Evolutionary conservation across 2,797 vertebrate genomes (phyloP).

Genomic region (Microchirus variegatus): DNA sequence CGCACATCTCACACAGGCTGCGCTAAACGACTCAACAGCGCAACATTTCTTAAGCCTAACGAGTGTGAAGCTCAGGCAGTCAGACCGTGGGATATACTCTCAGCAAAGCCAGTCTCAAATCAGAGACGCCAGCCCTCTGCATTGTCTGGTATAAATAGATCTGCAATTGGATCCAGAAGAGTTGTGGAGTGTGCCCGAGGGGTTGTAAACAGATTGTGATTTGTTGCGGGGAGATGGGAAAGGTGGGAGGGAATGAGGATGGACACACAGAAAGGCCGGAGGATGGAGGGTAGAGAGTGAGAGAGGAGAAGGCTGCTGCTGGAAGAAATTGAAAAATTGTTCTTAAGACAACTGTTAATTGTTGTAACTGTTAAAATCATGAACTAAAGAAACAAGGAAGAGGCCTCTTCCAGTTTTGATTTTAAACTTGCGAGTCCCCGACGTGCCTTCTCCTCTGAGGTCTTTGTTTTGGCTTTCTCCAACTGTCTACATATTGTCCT

Average conservation of each 20-base stretch:
- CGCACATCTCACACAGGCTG: no score
- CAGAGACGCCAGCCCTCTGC: constrained; percentile 57
- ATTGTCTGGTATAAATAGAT: constrained; percentile 77
- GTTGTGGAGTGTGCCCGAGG: constrained; percentile 68
- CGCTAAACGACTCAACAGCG: constrained; percentile 25
- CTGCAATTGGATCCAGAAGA: constrained; percentile 69
- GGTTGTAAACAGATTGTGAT: constrained; percentile 77
- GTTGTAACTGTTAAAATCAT: no score
- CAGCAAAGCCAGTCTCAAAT: constrained; percentile 51
- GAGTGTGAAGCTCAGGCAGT: constrained; percentile 53
- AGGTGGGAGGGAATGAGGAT: constrained; percentile 31
- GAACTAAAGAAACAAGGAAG: no score
- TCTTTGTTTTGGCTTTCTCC: constrained; percentile 51
- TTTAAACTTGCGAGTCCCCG: no score
- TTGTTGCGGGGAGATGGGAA: constrained; percentile 60
- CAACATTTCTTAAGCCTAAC: constrained; percentile 66
- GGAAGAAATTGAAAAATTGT: no score
- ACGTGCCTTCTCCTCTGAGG: constrained; percentile 3
- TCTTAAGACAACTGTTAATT: no score
- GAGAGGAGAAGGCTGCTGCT: background rate
- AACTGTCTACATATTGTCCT: constrained; percentile 36
- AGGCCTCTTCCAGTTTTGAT: no score
- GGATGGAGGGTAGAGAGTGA: background rate
- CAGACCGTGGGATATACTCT: constrained; percentile 54
- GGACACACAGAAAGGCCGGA: constrained; percentile 17